A percentile compares a stretch with the other conserved stretches of the same genome.
phyloP scores from a whole-genome alignment of 2,888 invertebrate species.

The Brassicogethes aeneus region DNA sequence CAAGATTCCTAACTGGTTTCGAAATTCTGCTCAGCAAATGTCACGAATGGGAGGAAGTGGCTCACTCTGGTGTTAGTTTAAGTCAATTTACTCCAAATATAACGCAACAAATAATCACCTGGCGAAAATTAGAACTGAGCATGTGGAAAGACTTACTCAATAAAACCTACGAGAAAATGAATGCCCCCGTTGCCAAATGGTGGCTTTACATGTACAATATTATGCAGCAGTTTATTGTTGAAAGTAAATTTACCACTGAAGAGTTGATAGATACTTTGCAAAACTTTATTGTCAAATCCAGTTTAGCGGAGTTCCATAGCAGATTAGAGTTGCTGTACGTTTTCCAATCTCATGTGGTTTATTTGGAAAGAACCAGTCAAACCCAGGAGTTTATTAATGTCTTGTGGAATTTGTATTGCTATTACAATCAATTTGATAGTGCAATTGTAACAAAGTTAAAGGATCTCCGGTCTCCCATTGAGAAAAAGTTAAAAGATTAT shows the following conservation, averaged over 20 bases:
- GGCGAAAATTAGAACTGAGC: conserved; percentile 83
- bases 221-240: conserved; percentile 51
- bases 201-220: conserved; percentile 84
- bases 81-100: conserved; percentile 61
- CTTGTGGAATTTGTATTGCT: conserved; percentile 74
- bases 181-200: conserved; percentile 67
- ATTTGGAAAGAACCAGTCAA: conserved; percentile 37
- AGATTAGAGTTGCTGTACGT: conserved; percentile 69
- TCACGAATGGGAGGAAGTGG: conserved; percentile 88
- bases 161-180: conserved; percentile 54
- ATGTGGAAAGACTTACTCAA: conserved; percentile 82
- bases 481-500: conserved; percentile 85
- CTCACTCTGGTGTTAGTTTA: conserved; percentile 79
- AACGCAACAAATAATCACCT: conserved; percentile 74
- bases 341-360: conserved; percentile 71
- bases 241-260: conserved; percentile 28
- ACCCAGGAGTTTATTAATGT: conserved; percentile 53
- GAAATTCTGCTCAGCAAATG: conserved; percentile 79
- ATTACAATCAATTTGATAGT: conserved; percentile 70
- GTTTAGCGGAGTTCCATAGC: conserved; percentile 73
- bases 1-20: conserved; percentile 81
- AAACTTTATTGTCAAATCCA: conserved; percentile 74
- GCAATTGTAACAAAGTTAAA: conserved; percentile 58
- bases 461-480: conserved; percentile 69
- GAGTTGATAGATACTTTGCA: conserved; percentile 55